These are phyloP conservation scores for Aporophyla lueneburgensis DNA, from an alignment of 2,888 invertebrate species.

Conservation along the genomic window DNA sequence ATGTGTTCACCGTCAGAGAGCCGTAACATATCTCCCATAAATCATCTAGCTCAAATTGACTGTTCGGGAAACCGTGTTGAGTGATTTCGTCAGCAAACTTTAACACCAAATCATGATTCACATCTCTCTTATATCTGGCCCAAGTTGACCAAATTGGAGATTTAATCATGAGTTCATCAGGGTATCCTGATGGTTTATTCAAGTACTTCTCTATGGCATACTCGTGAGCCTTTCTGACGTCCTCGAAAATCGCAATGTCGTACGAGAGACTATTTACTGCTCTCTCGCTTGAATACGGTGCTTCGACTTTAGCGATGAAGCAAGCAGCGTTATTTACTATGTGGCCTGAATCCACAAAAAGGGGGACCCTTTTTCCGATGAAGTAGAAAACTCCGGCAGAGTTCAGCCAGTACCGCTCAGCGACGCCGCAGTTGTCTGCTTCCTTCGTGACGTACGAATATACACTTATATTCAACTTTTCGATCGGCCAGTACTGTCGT, in stretches of 20 bases:
- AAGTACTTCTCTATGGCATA: constrained; percentile 91
- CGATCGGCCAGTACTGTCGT: constrained; percentile 92
- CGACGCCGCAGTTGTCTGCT: constrained; percentile 89
- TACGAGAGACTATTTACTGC: constrained; percentile 88
- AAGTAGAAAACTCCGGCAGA: constrained; percentile 92
- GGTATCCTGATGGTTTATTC: constrained; percentile 90
- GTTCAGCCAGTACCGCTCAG: constrained; percentile 93
- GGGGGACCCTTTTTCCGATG: constrained; percentile 91
- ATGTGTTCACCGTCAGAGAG: constrained; percentile 86
- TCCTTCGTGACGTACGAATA: constrained; percentile 91
- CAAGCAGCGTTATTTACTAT: constrained; percentile 85
- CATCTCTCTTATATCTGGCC: constrained; percentile 90
- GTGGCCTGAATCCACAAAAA: constrained; percentile 92
- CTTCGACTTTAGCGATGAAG: constrained; percentile 85
- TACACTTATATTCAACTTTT: constrained; percentile 86
- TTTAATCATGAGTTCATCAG: constrained; percentile 89
- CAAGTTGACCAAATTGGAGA: constrained; percentile 93
- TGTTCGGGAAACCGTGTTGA: constrained; percentile 86
- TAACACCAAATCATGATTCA: constrained; percentile 88
- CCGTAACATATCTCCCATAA: constrained; percentile 93
- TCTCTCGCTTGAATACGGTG: constrained; percentile 86
- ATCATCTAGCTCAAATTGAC: constrained; percentile 92
- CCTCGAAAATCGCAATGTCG: constrained; percentile 90
- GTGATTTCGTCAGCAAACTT: constrained; percentile 89
- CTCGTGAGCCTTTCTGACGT: constrained; percentile 91